Percentiles rank a stretch among this genome's conserved stretches.
phyloP scores from a whole-genome alignment of 2,888 invertebrate genomes.

The Cephus runcator region DNA sequence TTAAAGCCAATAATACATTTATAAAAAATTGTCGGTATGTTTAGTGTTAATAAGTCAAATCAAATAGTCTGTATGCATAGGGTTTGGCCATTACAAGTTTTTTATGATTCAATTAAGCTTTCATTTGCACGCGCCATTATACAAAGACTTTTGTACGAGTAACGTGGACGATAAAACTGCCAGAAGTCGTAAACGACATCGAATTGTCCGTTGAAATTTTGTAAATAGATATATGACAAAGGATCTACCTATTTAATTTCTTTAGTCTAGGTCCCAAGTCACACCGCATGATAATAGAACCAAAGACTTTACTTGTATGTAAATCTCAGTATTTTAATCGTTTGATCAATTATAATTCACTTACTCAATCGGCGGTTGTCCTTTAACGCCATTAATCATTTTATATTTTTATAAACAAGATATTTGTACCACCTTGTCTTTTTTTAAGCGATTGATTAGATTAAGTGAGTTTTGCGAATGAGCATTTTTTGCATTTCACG shows the following conservation, averaged over 20 bases:
- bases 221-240: background rate
- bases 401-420: background rate
- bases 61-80: background rate
- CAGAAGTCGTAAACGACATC: background rate
- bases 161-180: background rate
- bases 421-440: constrained; percentile 1
- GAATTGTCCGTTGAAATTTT: background rate
- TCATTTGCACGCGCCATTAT: background rate
- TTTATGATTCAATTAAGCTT: background rate
- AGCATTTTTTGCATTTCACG: constrained; percentile 22
- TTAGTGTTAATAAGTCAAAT: background rate
- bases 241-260: background rate
- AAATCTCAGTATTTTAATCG: constrained; percentile 49
- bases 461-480: constrained; percentile 12
- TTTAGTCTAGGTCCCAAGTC: background rate
- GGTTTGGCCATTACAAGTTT: background rate
- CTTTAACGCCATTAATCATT: background rate
- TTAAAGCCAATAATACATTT: too few relatives aligned
- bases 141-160: background rate
- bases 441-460: constrained; percentile 17
- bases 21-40: too few relatives aligned
- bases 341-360: constrained; percentile 7
- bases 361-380: background rate
- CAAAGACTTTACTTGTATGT: constrained; percentile 53
- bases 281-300: constrained; percentile 49